These are phyloP conservation scores for Drosophila navojoa DNA, from an alignment of 1,140 invertebrate genomes.

Conservation along the genomic window DNA sequence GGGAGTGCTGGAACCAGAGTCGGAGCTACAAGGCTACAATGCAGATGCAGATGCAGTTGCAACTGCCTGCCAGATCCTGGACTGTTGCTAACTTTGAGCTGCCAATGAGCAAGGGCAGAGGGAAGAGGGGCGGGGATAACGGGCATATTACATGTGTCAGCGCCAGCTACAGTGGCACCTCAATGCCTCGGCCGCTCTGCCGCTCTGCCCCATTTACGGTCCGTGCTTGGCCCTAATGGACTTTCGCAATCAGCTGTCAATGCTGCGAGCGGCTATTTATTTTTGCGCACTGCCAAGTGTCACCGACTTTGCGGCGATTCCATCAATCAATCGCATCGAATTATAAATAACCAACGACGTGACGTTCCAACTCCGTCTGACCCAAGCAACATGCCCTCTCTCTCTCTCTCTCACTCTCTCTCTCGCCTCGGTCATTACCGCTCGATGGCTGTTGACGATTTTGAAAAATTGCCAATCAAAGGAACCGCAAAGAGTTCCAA, in stretches of 20 bases:
- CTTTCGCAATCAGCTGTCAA: slow-evolving; percentile 81
- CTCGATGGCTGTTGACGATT: slow-evolving; percentile 63
- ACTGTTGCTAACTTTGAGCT: slow-evolving; percentile 17
- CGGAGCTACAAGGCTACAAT: slow-evolving; percentile 29
- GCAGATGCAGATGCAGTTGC: slow-evolving; percentile 43
- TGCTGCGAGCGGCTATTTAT: slow-evolving; percentile 77
- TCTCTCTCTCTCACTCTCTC: slow-evolving; percentile 1
- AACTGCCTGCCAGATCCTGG: background rate
- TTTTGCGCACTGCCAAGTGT: slow-evolving; percentile 79
- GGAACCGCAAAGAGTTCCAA: slow-evolving; percentile 71
- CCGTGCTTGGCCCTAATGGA: slow-evolving; percentile 62
- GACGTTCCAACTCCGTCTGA: slow-evolving; percentile 12
- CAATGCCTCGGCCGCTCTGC: background rate
- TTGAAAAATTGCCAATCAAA: slow-evolving; percentile 81
- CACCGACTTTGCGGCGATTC: slow-evolving; percentile 78
- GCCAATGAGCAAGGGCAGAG: too few species aligned
- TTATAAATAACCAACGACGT: slow-evolving; percentile 73
- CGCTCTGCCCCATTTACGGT: slow-evolving; percentile 11
- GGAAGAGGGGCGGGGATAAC: too few species aligned
- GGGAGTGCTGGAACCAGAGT: slow-evolving; percentile 39
- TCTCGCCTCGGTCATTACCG: slow-evolving; percentile 6
- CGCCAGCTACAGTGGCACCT: slow-evolving; percentile 10
- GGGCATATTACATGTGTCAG: slow-evolving; percentile 1
- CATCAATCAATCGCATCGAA: slow-evolving; percentile 77
- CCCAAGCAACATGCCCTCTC: slow-evolving; percentile 3